Percentiles rank a stretch among this genome's conserved stretches.
Conservation (phyloP, 2,888 invertebrate species). For the Bembecia ichneumoniformis region DNA sequence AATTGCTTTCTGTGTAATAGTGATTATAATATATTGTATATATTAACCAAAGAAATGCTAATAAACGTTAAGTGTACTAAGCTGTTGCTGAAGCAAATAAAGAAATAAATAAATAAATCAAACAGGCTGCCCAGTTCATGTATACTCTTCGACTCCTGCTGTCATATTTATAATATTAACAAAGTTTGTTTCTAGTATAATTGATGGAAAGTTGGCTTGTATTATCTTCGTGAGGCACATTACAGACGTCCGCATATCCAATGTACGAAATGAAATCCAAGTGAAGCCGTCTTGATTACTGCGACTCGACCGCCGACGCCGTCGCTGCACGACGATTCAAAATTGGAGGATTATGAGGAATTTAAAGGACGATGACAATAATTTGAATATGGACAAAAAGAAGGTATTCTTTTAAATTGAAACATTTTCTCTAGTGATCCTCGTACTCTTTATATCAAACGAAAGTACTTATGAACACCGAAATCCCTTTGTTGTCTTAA, state of each 20-base stretch:
- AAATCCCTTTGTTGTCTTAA: too few species aligned
- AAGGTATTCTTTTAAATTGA: slow-evolving; percentile 47
- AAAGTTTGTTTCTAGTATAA: not conserved
- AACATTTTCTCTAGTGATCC: slow-evolving; percentile 29
- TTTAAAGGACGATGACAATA: slow-evolving; percentile 62
- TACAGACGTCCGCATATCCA: slow-evolving; percentile 29
- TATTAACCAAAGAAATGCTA: too few species aligned
- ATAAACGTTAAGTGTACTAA: too few species aligned
- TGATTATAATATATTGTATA: too few species aligned
- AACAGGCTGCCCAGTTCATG: too few species aligned
- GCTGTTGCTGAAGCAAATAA: too few species aligned
- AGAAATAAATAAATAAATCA: too few species aligned
- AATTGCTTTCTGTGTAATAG: too few species aligned
- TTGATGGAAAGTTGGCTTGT: not conserved
- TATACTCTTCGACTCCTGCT: too few species aligned
- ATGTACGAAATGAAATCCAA: slow-evolving; percentile 56
- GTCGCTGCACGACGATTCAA: slow-evolving; percentile 52
- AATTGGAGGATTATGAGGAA: slow-evolving; percentile 72
- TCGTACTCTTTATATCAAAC: slow-evolving; percentile 8
- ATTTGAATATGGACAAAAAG: slow-evolving; percentile 65
- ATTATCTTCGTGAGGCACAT: slow-evolving; percentile 16
- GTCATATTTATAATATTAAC: too few species aligned
- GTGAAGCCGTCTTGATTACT: slow-evolving; percentile 67
- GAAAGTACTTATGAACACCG: not conserved
- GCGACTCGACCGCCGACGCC: slow-evolving; percentile 53